Percentiles rank a stretch among this genome's conserved stretches.
These are phyloP conservation scores for Drosophila aldrichi DNA, from an alignment of 2,888 invertebrate species.

Conservation along the genomic window DNA sequence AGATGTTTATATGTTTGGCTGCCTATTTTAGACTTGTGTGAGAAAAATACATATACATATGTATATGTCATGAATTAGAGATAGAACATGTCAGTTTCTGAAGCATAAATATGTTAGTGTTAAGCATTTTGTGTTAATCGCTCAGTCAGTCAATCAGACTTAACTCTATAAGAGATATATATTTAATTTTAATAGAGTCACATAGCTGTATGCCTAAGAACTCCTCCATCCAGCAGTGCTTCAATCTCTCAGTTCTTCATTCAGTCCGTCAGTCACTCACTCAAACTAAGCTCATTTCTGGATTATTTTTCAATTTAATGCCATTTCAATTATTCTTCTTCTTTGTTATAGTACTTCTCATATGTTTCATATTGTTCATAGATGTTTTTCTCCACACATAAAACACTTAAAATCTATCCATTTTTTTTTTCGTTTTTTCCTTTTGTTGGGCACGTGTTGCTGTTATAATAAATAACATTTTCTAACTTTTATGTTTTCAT, in stretches of 20 bases:
- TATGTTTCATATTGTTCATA: constrained; percentile 3
- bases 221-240: background rate
- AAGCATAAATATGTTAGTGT: background rate
- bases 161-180: background rate
- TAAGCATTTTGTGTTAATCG: background rate
- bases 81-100: background rate
- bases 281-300: constrained; percentile 2
- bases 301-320: constrained; percentile 6
- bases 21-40: background rate
- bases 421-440: constrained; percentile 54
- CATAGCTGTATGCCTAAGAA: background rate
- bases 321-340: background rate
- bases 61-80: background rate
- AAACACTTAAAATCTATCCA: constrained; percentile 29
- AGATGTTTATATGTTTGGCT: background rate
- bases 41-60: too few relatives aligned
- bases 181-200: background rate
- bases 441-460: constrained; percentile 83
- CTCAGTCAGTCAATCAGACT: background rate
- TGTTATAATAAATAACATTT: constrained; percentile 82
- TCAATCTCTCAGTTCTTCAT: background rate
- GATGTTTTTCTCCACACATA: constrained; percentile 13
- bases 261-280: background rate
- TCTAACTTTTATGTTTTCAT: constrained; percentile 24
- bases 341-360: background rate